Conservation (phyloP, 2,888 invertebrate species). For the Aleiodes testaceus region DNA sequence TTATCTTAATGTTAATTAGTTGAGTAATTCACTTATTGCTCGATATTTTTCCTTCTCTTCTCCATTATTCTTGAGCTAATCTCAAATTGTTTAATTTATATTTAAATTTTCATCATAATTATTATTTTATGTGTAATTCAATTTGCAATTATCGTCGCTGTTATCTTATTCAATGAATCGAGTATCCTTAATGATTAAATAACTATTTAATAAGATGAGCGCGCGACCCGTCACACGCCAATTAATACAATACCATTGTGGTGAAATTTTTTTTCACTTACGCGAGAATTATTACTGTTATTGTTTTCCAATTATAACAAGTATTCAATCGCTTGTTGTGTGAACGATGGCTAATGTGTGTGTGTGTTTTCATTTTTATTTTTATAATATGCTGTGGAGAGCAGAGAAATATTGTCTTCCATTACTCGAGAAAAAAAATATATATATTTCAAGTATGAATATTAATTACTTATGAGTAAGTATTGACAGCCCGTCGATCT, state of each 20-base stretch:
- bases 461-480: conserved; percentile 50
- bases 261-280: conserved; percentile 28
- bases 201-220: conserved; percentile 41
- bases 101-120: conserved; percentile 41
- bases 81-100: conserved; percentile 48
- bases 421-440: conserved; percentile 63
- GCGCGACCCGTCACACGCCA: conserved; percentile 36
- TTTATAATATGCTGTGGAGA: conserved; percentile 58
- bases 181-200: conserved; percentile 50
- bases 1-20: conserved; percentile 50
- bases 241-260: conserved; percentile 35
- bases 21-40: conserved; percentile 68
- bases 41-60: conserved; percentile 60
- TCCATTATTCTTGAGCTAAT: conserved; percentile 52
- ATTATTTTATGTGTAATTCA: conserved; percentile 34
- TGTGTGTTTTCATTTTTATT: background rate
- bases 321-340: conserved; percentile 28
- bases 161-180: conserved; percentile 49
- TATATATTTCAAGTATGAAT: conserved; percentile 51
- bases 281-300: conserved; percentile 13
- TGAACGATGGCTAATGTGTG: conserved; percentile 37
- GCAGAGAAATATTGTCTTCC: conserved; percentile 70
- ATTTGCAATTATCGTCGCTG: conserved; percentile 2
- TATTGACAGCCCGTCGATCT: conserved; percentile 51
- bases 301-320: conserved; percentile 11